Conservation (phyloP, 2,797 vertebrate species). For the Myotis daubentonii region DNA sequence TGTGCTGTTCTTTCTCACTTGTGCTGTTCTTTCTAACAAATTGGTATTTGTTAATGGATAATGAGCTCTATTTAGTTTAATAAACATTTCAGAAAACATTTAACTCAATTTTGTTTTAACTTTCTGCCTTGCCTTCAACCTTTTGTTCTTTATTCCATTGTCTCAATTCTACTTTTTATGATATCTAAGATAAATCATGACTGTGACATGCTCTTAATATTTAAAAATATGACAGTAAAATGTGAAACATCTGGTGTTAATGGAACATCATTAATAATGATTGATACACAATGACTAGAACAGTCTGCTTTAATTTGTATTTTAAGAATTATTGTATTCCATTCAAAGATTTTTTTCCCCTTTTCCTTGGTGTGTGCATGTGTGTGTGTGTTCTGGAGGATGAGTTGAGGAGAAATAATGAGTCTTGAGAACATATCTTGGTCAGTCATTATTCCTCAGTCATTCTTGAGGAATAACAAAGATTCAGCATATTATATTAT, state of each 20-base stretch:
- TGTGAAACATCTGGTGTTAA: neutral
- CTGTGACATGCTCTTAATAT: constrained; percentile 1
- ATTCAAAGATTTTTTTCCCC: neutral
- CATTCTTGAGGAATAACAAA: neutral
- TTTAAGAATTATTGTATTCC: neutral
- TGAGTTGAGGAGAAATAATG: neutral
- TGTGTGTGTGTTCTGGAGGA: neutral
- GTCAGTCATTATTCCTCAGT: neutral
- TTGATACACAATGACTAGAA: neutral
- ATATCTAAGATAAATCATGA: neutral
- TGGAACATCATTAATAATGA: neutral
- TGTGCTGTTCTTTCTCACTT: neutral
- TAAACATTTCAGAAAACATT: constrained; percentile 24
- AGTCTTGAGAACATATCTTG: neutral
- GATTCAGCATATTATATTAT: neutral
- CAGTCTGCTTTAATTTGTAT: neutral
- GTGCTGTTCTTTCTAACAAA: neutral
- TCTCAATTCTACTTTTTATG: constrained; percentile 13
- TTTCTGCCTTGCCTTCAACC: neutral
- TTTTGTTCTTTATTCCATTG: neutral
- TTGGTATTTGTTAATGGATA: neutral
- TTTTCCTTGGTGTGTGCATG: neutral
- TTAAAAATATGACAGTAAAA: neutral
- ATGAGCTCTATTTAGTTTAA: neutral
- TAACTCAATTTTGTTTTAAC: constrained; percentile 30